Evolutionary conservation across 2,113 vertebrate genomes (phyloP).

Genomic region (Syngnathus typhle): DNA sequence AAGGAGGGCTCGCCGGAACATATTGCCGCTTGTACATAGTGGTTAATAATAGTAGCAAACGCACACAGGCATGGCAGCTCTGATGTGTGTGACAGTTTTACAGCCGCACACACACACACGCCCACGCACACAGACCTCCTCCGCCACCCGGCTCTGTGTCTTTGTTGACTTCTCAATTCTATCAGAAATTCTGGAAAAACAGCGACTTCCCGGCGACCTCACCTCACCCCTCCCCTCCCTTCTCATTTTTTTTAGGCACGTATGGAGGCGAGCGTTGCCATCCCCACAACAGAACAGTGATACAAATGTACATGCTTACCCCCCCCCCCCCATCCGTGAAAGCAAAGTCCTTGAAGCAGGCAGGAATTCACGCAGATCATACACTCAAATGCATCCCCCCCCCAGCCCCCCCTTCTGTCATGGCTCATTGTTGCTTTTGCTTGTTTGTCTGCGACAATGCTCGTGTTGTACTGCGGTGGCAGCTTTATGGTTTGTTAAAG

Average conservation of each 20-base stretch:
- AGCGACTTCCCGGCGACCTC: slow-evolving; percentile 70
- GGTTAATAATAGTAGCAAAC: slow-evolving; percentile 74
- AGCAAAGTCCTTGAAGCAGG: slow-evolving; percentile 45
- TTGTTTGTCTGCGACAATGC: slow-evolving; percentile 58
- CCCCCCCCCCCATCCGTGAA: slow-evolving; percentile 37
- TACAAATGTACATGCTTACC: slow-evolving; percentile 38
- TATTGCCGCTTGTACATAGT: slow-evolving; percentile 66
- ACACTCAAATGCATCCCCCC: slow-evolving; percentile 17
- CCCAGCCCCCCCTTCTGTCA: slow-evolving; percentile 25
- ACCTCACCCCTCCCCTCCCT: slow-evolving; percentile 6
- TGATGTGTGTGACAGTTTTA: slow-evolving; percentile 72
- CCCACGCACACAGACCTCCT: slow-evolving; percentile 46
- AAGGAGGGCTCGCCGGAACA: slow-evolving; percentile 64
- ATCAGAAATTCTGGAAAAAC: slow-evolving; percentile 65
- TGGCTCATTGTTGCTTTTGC: slow-evolving; percentile 78
- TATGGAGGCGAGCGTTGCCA: slow-evolving; percentile 38
- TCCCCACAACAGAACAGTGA: slow-evolving; percentile 11
- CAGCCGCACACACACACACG: slow-evolving; percentile 40
- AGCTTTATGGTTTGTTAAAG: slow-evolving; percentile 74
- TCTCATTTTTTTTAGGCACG: slow-evolving; percentile 37
- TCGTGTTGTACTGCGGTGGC: slow-evolving; percentile 76
- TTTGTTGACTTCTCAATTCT: slow-evolving; percentile 68
- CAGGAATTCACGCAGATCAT: slow-evolving; percentile 29
- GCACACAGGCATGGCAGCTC: slow-evolving; percentile 63
- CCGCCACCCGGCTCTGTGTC: slow-evolving; percentile 57